Evolutionary conservation across 2,888 invertebrate genomes (phyloP).

Genomic region (Meiosimyza decipiens): DNA sequence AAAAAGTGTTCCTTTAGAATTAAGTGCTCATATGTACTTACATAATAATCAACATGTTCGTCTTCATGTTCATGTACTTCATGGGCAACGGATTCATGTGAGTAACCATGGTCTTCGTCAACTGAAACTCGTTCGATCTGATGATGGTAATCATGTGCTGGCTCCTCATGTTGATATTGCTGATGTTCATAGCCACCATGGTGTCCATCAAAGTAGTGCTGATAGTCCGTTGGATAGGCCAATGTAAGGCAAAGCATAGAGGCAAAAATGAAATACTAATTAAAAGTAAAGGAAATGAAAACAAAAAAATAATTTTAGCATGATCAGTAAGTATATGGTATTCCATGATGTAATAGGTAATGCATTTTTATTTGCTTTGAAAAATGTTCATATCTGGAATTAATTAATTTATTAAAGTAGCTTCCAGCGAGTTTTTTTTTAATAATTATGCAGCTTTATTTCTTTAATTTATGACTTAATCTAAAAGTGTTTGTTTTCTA

Average conservation of each 20-base stretch:
- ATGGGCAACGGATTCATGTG: slow-evolving; percentile 61
- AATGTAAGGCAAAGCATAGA: slow-evolving; percentile 63
- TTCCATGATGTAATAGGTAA: neutral
- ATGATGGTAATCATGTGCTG: slow-evolving; percentile 54
- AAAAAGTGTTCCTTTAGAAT: neutral
- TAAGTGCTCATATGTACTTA: slow-evolving; percentile 60
- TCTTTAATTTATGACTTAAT: no score
- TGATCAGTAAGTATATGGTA: neutral
- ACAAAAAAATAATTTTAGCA: no score
- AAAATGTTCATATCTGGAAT: no score
- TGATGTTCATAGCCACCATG: slow-evolving; percentile 53
- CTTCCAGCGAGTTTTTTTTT: no score
- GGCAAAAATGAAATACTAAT: slow-evolving; percentile 58
- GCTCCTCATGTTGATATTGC: slow-evolving; percentile 56
- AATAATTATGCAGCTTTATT: no score
- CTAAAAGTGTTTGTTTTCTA: no score
- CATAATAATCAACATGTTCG: slow-evolving; percentile 75
- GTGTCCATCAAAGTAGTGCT: slow-evolving; percentile 59
- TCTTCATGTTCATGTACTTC: slow-evolving; percentile 60
- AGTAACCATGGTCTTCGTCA: slow-evolving; percentile 57
- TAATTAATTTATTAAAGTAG: no score
- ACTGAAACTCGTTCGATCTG: slow-evolving; percentile 57
- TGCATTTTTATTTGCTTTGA: no score
- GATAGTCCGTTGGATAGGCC: slow-evolving; percentile 65
- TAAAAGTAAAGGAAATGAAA: no score